Evolutionary conservation across 2,113 vertebrate species (phyloP).

Genomic region (Saguinus imperator): DNA sequence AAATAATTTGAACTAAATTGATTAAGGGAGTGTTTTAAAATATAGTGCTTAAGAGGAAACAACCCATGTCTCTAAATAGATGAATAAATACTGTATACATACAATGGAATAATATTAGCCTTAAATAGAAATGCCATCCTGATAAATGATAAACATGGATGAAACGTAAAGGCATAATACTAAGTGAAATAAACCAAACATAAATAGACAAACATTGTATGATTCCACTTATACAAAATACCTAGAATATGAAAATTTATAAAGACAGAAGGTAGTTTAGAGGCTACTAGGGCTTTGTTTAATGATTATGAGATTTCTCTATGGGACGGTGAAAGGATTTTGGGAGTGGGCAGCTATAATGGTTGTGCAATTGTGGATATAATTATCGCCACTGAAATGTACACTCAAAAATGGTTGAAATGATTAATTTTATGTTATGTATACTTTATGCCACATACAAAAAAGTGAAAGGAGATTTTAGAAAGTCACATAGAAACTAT

Average conservation of each 20-base stretch:
- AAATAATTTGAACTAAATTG: conserved; percentile 13
- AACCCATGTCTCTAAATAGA: background rate
- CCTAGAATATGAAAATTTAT: background rate
- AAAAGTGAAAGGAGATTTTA: background rate
- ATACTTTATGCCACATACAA: background rate
- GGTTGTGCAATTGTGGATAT: background rate
- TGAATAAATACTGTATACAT: background rate
- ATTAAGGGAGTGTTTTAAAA: background rate
- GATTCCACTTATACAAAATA: background rate
- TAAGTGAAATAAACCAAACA: background rate
- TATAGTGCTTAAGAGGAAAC: background rate
- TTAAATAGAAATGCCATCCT: background rate
- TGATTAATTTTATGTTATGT: background rate
- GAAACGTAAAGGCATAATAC: background rate
- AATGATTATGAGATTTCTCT: background rate
- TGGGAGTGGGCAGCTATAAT: background rate
- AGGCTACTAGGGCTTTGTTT: background rate
- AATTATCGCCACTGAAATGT: background rate
- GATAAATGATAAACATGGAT: background rate
- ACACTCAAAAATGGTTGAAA: background rate
- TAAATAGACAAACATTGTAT: background rate
- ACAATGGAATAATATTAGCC: background rate
- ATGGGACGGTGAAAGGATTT: background rate
- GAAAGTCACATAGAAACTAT: background rate
- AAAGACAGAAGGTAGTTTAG: background rate